A percentile compares a stretch with the other conserved stretches of the same genome.
These are phyloP conservation scores for Drosophila siamana DNA, from an alignment of 2,888 invertebrate species.

Conservation along the genomic window DNA sequence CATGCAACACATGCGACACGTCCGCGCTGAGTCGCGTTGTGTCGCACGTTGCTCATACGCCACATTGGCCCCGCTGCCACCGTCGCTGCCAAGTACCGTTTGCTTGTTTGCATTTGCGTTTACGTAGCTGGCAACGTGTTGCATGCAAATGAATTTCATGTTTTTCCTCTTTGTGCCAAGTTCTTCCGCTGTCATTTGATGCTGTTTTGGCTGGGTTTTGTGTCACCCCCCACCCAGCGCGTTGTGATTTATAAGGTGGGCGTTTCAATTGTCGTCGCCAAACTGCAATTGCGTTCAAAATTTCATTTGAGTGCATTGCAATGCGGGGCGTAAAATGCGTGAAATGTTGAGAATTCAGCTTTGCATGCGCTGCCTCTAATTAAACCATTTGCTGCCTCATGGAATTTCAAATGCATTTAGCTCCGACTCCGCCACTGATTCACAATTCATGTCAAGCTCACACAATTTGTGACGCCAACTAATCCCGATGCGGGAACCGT, in stretches of 20 bases:
- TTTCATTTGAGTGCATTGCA: background rate
- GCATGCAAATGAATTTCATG: slow-evolving; percentile 78
- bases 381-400: slow-evolving; percentile 26
- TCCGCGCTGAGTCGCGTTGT: slow-evolving; percentile 24
- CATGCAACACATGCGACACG: slow-evolving; percentile 55
- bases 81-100: slow-evolving; percentile 14
- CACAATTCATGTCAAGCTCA: background rate
- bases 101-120: slow-evolving; percentile 38
- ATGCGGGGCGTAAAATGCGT: slow-evolving; percentile 6
- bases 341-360: slow-evolving; percentile 3
- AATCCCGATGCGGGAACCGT: background rate
- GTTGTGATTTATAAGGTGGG: slow-evolving; percentile 62
- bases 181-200: slow-evolving; percentile 29
- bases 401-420: slow-evolving; percentile 8
- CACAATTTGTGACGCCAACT: background rate
- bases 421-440: background rate
- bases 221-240: background rate
- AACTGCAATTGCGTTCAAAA: slow-evolving; percentile 27
- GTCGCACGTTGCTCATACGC: slow-evolving; percentile 68
- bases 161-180: slow-evolving; percentile 20
- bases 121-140: slow-evolving; percentile 69
- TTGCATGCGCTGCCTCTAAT: slow-evolving; percentile 27
- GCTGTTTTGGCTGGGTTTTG: slow-evolving; percentile 28
- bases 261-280: slow-evolving; percentile 58
- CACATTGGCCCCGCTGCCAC: slow-evolving; percentile 24